These are phyloP conservation scores for Cheirogaleus major DNA, from an alignment of 2,797 vertebrate genomes.

Conservation along the genomic window DNA sequence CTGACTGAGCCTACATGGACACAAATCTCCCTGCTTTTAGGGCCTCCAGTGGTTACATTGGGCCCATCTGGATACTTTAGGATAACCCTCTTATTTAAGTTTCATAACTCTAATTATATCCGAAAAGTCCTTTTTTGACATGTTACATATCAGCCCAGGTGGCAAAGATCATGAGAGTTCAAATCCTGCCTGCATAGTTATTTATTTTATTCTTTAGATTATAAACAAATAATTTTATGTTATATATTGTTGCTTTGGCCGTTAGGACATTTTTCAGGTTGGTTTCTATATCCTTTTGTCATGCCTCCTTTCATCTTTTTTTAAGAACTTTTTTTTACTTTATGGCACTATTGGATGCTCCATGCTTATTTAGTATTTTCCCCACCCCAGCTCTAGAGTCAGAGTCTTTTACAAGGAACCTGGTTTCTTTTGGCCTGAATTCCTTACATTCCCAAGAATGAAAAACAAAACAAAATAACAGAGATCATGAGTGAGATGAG, in stretches of 20 bases:
- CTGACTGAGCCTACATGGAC: not conserved
- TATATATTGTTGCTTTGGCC: not conserved
- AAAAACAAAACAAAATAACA: not conserved
- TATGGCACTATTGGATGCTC: not conserved
- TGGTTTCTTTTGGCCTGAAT: not conserved
- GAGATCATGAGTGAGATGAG: not conserved
- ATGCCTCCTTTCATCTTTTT: too few species aligned
- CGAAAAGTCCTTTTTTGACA: not conserved
- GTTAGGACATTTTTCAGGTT: not conserved
- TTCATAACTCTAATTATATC: not conserved
- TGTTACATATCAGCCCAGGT: not conserved
- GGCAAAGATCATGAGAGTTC: not conserved
- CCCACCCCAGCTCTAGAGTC: not conserved
- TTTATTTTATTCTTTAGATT: not conserved
- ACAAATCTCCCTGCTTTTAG: not conserved
- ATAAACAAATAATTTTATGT: not conserved
- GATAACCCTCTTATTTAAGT: not conserved
- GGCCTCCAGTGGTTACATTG: not conserved
- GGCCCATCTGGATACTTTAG: not conserved
- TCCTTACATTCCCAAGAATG: not conserved
- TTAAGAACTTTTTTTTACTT: not conserved
- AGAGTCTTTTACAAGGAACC: not conserved
- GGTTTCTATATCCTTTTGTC: not conserved
- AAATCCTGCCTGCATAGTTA: not conserved
- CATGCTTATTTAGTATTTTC: not conserved